Evolutionary conservation across 1,140 invertebrate species (phyloP).

Genomic region (Papilio machaon): DNA sequence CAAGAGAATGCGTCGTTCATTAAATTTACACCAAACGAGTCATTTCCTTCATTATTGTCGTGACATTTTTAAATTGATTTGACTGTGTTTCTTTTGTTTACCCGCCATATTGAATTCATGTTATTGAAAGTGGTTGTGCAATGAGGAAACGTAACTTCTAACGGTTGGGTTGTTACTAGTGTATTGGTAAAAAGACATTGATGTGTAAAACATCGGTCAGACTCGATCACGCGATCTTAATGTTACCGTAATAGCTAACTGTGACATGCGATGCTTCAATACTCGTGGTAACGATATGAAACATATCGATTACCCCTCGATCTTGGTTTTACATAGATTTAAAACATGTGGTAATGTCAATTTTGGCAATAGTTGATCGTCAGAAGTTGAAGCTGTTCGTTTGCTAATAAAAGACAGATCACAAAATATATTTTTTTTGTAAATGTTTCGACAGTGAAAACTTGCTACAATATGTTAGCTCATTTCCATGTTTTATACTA

Average conservation of each 20-base stretch:
- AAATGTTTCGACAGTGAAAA: neutral
- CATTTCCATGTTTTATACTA: conserved; percentile 26
- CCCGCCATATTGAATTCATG: conserved; percentile 4
- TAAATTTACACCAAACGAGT: conserved; percentile 20
- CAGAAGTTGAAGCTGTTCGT: neutral
- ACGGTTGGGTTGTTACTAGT: conserved; percentile 21
- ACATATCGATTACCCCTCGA: neutral
- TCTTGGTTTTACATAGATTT: neutral
- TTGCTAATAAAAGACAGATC: neutral
- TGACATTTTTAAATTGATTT: conserved; percentile 20
- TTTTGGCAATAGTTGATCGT: neutral
- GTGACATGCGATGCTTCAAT: conserved; percentile 55
- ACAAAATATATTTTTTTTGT: neutral
- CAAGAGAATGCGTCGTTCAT: conserved; percentile 6
- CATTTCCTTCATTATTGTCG: conserved; percentile 31
- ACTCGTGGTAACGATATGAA: conserved; percentile 38
- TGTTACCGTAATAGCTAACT: conserved; percentile 66
- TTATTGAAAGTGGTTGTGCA: conserved; percentile 53
- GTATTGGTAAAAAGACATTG: conserved; percentile 37
- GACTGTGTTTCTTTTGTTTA: conserved; percentile 13
- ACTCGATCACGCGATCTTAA: conserved; percentile 57
- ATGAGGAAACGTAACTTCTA: conserved; percentile 52
- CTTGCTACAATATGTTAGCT: neutral
- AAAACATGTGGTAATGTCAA: neutral
- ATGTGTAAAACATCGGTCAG: conserved; percentile 49